Conservation (phyloP, 2,797 vertebrate genomes). For the Cossypha niveicapilla region DNA sequence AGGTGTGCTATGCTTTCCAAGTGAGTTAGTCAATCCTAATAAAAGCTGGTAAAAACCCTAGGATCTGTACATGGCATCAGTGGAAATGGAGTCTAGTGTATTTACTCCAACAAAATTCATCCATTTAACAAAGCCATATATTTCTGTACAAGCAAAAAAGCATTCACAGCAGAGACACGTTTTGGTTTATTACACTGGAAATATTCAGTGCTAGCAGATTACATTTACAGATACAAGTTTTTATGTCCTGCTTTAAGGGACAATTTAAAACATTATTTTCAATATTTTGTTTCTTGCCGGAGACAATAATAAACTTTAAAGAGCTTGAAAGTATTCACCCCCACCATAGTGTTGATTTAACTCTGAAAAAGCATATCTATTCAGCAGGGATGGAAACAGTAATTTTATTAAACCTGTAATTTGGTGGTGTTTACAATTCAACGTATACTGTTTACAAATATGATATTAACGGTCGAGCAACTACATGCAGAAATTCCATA, state of each 20-base stretch:
- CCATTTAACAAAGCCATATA: background rate
- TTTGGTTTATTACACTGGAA: background rate
- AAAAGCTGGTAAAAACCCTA: background rate
- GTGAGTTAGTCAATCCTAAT: background rate
- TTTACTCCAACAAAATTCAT: background rate
- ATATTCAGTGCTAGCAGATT: background rate
- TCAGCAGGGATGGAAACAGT: background rate
- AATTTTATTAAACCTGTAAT: background rate
- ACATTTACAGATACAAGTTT: background rate
- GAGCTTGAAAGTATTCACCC: background rate
- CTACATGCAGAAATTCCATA: background rate
- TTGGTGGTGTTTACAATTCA: background rate
- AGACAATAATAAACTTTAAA: background rate
- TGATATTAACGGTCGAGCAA: background rate
- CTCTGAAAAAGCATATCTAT: background rate
- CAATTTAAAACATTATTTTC: background rate
- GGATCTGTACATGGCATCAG: background rate
- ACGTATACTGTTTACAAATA: background rate
- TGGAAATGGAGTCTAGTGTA: background rate
- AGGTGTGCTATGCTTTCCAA: background rate
- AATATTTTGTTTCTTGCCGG: background rate
- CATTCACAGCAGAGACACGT: rapidly evolving
- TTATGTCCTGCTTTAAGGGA: background rate
- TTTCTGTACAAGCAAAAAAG: background rate
- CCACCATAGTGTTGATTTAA: background rate